A percentile compares a stretch with the other conserved stretches of the same genome.
Evolutionary conservation across 2,888 invertebrate genomes (phyloP).

Genomic region (Schizotus pectinicornis): DNA sequence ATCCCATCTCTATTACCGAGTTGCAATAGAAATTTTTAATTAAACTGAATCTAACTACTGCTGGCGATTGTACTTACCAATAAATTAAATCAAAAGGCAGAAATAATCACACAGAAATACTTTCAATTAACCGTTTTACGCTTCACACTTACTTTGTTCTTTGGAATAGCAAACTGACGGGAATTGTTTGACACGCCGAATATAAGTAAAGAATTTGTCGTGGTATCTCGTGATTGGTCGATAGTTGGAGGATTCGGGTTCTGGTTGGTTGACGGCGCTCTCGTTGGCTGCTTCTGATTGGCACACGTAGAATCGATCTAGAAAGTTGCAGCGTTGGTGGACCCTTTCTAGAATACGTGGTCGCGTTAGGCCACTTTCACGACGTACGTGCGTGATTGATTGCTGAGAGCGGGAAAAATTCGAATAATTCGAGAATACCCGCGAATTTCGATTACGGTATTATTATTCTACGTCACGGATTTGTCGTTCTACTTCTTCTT

Average conservation of each 20-base stretch:
- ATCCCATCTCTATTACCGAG: neutral
- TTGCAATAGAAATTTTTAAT: neutral
- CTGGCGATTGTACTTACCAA: neutral
- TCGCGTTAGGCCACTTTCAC: no score
- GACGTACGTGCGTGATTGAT: no score
- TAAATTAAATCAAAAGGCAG: neutral
- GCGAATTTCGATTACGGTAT: no score
- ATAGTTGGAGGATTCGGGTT: conserved; percentile 52
- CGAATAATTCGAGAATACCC: no score
- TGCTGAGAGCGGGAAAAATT: no score
- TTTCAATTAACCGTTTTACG: neutral
- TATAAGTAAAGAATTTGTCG: conserved; percentile 57
- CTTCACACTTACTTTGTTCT: neutral
- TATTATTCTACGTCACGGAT: no score
- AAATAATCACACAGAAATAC: neutral
- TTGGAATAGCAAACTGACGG: conserved; percentile 27
- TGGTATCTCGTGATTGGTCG: conserved; percentile 64
- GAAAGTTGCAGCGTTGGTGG: neutral
- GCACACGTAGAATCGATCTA: conserved; percentile 66
- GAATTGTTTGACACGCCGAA: conserved; percentile 42
- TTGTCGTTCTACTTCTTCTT: no score
- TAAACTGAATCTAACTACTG: neutral
- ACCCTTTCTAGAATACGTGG: no score
- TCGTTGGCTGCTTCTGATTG: conserved; percentile 69
- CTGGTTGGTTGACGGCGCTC: conserved; percentile 59